A percentile compares a stretch with the other conserved stretches of the same genome.
Conservation (phyloP, 2,888 invertebrate genomes). For the Phaedon cochleariae region DNA sequence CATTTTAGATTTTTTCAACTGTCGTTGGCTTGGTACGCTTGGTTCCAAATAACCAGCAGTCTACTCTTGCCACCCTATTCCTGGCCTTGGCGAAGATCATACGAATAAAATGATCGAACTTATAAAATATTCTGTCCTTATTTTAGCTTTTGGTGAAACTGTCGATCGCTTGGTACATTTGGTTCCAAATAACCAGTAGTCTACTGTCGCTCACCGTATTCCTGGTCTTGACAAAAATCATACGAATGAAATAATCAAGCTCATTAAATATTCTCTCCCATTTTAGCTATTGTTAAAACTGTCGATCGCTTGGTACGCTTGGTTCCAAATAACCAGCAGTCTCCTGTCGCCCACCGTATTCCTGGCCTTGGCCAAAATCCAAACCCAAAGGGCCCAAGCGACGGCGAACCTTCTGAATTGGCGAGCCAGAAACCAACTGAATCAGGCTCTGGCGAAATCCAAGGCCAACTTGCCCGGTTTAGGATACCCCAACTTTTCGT, state of each 20-base stretch:
- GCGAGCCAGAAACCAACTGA: conserved; percentile 25
- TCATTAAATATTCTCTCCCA: background rate
- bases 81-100: too few species aligned
- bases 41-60: too few species aligned
- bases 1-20: too few species aligned
- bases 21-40: too few species aligned
- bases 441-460: conserved; percentile 22
- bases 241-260: too few species aligned
- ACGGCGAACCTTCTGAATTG: conserved; percentile 25
- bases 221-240: too few species aligned
- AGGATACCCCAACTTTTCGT: background rate
- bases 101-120: too few species aligned
- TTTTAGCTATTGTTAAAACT: conserved; percentile 22
- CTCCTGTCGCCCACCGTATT: conserved; percentile 22
- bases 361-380: conserved; percentile 28
- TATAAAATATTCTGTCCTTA: background rate
- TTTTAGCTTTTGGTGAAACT: conserved; percentile 22
- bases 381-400: conserved; percentile 28
- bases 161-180: too few species aligned
- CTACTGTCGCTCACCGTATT: too few species aligned
- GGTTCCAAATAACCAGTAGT: too few species aligned
- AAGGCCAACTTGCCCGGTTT: conserved; percentile 1
- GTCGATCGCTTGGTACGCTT: conserved; percentile 16
- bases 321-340: conserved; percentile 16
- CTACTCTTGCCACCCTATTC: too few species aligned